Conservation (phyloP, 1,140 invertebrate species). For the Gonatopus flavifemur region DNA sequence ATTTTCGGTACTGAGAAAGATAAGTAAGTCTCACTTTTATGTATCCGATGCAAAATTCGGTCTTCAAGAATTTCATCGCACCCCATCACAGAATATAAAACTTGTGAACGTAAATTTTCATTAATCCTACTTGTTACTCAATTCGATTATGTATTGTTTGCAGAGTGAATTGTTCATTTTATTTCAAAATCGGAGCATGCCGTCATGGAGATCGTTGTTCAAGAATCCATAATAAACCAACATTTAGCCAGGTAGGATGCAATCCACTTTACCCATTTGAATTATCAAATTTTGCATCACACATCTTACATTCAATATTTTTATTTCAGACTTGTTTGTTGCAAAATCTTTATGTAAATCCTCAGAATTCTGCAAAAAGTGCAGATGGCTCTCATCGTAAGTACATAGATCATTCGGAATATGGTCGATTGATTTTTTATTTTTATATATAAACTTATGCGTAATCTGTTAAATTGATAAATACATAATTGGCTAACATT, state of each 20-base stretch:
- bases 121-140: too few relatives aligned
- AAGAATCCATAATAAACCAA: constrained; percentile 97
- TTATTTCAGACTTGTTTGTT: constrained; percentile 83
- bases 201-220: constrained; percentile 97
- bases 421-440: too few relatives aligned
- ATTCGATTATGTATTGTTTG: constrained; percentile 58
- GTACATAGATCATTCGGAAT: too few relatives aligned
- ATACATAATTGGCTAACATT: too few relatives aligned
- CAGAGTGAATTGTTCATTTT: constrained; percentile 99
- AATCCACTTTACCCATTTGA: constrained; percentile 1
- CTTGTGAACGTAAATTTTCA: too few relatives aligned
- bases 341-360: constrained; percentile 96
- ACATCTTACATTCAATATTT: too few relatives aligned
- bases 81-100: background rate
- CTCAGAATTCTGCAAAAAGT: constrained; percentile 94
- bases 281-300: too few relatives aligned
- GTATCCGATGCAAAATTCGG: background rate
- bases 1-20: constrained; percentile 99
- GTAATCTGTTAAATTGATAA: background rate
- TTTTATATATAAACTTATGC: background rate
- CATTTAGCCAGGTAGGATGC: constrained; percentile 79
- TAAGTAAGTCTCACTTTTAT: constrained; percentile 72
- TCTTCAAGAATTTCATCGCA: background rate
- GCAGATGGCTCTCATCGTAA: constrained; percentile 87
- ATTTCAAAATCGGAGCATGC: constrained; percentile 99